Conservation (phyloP, 2,113 vertebrate species). For the Bombycilla garrulus region DNA sequence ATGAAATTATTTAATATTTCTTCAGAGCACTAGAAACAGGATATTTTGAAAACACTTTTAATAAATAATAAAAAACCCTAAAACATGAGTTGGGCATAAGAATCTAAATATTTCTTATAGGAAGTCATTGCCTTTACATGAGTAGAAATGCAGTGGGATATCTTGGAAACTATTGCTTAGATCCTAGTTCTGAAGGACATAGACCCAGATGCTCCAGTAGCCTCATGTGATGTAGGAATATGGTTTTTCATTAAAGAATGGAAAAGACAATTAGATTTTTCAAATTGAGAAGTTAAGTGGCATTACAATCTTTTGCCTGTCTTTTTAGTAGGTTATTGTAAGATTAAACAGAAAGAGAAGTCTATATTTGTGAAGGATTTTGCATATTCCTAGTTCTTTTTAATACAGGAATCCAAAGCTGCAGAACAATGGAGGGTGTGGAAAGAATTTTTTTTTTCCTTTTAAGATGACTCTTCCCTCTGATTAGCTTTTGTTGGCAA, state of each 20-base stretch:
- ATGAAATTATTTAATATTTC: neutral
- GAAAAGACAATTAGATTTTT: neutral
- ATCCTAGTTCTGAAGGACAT: neutral
- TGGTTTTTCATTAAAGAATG: neutral
- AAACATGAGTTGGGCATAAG: neutral
- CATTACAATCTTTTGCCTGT: neutral
- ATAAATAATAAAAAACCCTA: neutral
- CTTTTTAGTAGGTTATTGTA: neutral
- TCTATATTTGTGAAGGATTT: neutral
- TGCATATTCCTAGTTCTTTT: neutral
- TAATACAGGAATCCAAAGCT: neutral
- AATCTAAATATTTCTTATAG: neutral
- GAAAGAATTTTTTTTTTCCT: neutral
- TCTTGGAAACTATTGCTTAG: neutral
- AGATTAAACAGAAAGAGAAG: neutral
- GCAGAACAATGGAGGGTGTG: neutral
- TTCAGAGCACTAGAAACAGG: neutral
- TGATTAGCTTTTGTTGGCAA: neutral
- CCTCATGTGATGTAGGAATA: neutral
- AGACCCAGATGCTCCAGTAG: neutral
- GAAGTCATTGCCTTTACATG: neutral
- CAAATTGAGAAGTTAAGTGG: neutral
- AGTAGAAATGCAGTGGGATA: neutral
- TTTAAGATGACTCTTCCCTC: neutral
- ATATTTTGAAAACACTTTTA: neutral